Evolutionary conservation across 2,797 vertebrate genomes (phyloP), one percentile per base, ranked within the genome.

Genomic region (Babyrousa celebensis): DNA sequence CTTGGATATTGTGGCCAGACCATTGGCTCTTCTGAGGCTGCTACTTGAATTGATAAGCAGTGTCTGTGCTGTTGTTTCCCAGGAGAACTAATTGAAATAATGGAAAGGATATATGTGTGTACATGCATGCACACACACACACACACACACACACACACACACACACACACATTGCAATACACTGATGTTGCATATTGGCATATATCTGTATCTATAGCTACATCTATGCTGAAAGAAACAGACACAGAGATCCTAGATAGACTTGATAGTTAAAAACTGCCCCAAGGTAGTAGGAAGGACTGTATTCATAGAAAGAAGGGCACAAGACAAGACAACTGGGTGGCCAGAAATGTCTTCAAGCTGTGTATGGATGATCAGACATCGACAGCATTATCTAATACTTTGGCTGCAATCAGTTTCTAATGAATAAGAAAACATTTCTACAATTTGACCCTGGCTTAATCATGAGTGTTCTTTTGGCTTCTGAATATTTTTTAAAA

Each of bases 331-430:
- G 80, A 79, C 54, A 77, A 58, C 4, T 10, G 17, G 25, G 18
- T 9, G 62, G 52, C 20, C 56, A 87, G 74, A 79, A 80, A 68
- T 7, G 32, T 18, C 67, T 75, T 91, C 25, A 32, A n/a, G 16
- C 5, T 32, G 18, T 40, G 18, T 63, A 20, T 11, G 29, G 16
- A 74, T 72, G 60, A 80, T 83, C 29, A 86, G 67, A 77, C 10
- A 16, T 0, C n/a, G 43, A 67, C 4, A 75, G 32, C 36, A 40
- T 79, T n/a, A 67, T 68, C 23, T 72, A 20, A 60, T n/a, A 29
- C 71, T 94, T 93, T 88, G 25, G 29, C 54, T 70, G 32, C 84
- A 95, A 67, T 40, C 54, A 85, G 43, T 4, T 29, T 70, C 71
- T 70, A 60, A 32, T n/a, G 15, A 43, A 54, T 43, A 92, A 96